Percentiles rank a stretch among this genome's conserved stretches.
Conservation (phyloP, 2,113 vertebrate genomes). For the Boleophthalmus pectinirostris region DNA sequence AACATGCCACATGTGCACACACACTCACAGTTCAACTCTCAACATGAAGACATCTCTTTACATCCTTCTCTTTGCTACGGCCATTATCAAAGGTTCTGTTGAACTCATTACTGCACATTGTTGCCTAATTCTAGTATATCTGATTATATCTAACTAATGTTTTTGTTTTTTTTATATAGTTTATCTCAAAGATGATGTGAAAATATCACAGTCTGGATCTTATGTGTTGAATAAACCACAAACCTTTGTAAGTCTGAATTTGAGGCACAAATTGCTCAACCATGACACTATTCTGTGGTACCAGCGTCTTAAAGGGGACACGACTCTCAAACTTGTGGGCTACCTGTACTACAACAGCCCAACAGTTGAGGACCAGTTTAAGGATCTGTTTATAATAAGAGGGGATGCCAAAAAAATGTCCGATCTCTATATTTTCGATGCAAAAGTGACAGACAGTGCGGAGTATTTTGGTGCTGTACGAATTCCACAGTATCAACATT, state of each 20-base stretch:
- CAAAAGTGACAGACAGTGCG: slow-evolving; percentile 33
- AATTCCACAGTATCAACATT: slow-evolving; percentile 49
- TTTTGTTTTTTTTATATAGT: slow-evolving; percentile 6
- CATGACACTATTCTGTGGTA: slow-evolving; percentile 63
- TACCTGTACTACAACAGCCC: neutral
- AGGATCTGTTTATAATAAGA: slow-evolving; percentile 33
- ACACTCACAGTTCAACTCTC: slow-evolving; percentile 8
- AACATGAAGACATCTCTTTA: slow-evolving; percentile 38
- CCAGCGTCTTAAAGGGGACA: slow-evolving; percentile 36
- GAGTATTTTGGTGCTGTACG: slow-evolving; percentile 67
- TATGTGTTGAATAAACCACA: slow-evolving; percentile 11
- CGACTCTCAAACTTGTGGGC: slow-evolving; percentile 39
- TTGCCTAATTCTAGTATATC: too few species aligned
- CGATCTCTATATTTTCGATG: slow-evolving; percentile 41
- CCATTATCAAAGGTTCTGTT: slow-evolving; percentile 44
- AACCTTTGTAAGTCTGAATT: slow-evolving; percentile 13
- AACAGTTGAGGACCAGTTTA: slow-evolving; percentile 1
- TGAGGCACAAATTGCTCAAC: slow-evolving; percentile 19
- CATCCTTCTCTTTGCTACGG: neutral
- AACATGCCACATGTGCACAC: neutral
- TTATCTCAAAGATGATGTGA: slow-evolving; percentile 26
- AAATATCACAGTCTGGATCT: slow-evolving; percentile 49
- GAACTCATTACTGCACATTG: neutral
- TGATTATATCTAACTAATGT: neutral
- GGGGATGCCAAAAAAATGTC: slow-evolving; percentile 48